These are phyloP conservation scores for Poecile atricapillus DNA, from an alignment of 2,113 vertebrate species.

Conservation along the genomic window DNA sequence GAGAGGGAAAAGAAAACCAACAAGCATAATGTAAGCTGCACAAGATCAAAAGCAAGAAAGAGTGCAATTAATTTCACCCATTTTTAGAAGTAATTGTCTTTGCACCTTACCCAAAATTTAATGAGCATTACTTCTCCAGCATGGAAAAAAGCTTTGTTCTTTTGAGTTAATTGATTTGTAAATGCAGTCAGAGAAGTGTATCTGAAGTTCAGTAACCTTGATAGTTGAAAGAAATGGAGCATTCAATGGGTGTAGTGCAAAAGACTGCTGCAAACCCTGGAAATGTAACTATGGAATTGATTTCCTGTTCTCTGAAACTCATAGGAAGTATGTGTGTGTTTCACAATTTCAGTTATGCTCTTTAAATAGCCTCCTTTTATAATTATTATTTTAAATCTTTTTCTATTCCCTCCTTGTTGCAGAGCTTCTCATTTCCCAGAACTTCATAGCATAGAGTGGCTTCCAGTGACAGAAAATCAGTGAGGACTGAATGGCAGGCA, in stretches of 20 bases:
- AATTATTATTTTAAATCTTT: not conserved
- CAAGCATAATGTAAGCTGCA: constrained; percentile 12
- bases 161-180: constrained; percentile 66
- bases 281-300: constrained; percentile 37
- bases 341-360: not conserved
- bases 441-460: not conserved
- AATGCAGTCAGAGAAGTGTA: constrained; percentile 44
- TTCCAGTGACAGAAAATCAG: not conserved
- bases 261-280: not conserved
- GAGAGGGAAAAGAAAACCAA: constrained; percentile 17
- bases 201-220: constrained; percentile 60
- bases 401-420: not conserved
- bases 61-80: constrained; percentile 58
- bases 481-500: not conserved
- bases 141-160: constrained; percentile 59
- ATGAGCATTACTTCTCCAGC: constrained; percentile 56
- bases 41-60: constrained; percentile 61
- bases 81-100: constrained; percentile 63
- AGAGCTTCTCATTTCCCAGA: not conserved
- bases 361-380: not conserved
- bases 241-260: not conserved
- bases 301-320: constrained; percentile 8
- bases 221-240: constrained; percentile 55
- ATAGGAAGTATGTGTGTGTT: not conserved
- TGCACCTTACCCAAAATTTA: constrained; percentile 65